Conservation (phyloP, 2,113 vertebrate species). For the Corvus moneduloides region DNA sequence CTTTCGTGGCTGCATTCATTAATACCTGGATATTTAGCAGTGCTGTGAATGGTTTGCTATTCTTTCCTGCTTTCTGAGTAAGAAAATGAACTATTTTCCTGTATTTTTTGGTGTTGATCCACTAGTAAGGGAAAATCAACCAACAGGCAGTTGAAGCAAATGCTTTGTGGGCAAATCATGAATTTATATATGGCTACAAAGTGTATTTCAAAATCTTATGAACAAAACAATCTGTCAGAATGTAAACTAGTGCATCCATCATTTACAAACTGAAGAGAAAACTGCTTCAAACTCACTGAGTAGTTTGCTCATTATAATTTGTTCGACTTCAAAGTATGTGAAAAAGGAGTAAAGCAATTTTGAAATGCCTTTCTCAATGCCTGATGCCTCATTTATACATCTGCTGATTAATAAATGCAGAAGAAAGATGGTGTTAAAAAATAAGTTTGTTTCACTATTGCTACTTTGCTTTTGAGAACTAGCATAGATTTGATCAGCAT, state of each 20-base stretch:
- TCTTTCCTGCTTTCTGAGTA: not conserved
- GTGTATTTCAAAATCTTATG: not conserved
- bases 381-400: not conserved
- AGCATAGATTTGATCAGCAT: not conserved
- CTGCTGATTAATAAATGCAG: not conserved
- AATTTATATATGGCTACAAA: not conserved
- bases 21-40: not conserved
- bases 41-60: not conserved
- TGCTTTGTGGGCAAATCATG: not conserved
- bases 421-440: not conserved
- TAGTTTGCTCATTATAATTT: not conserved
- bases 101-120: not conserved
- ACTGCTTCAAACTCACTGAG: not conserved
- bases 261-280: not conserved
- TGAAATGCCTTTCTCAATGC: not conserved
- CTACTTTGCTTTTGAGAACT: not conserved
- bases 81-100: not conserved
- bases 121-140: not conserved
- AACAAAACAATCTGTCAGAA: not conserved
- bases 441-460: not conserved
- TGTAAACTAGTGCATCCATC: not conserved
- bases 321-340: not conserved
- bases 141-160: not conserved
- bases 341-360: not conserved
- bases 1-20: not conserved